Base-by-base conservation (phyloP, 2,888 invertebrate species). In the Cotesia congregata region DNA sequence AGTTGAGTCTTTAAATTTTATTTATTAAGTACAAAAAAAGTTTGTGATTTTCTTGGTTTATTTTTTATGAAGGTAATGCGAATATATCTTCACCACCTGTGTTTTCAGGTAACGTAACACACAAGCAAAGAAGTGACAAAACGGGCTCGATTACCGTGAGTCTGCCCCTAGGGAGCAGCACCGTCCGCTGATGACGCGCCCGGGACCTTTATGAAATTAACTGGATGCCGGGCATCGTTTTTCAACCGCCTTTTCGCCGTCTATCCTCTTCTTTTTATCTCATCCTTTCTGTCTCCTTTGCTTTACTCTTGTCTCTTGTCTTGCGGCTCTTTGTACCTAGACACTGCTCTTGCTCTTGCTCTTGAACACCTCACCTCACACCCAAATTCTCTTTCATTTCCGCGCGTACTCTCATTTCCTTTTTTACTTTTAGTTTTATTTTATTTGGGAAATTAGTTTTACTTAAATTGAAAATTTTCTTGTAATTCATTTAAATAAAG, bases 191-290 rank as follows among this genome's bases (percentile, higher is more conserved):
- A 86, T 82, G 86, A 86, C 83, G 84, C 86, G 82, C 83, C 71
- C 78, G 86, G 84, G 86, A 87, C 85, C 84, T 84, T 80, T 84
- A 83, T 75, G 75, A 82, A 85, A 86, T 86, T 86, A 87, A 87
- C 85, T 84, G 83, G 80, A 73, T 78, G 77, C 41, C 40, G 77
- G 81, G 80, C 74, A 80, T 80, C 80, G 82, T 83, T 84, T 84
- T 83, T 82, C 82, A 82, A 82, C 81, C 76, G 60, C 20, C 73
- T 30, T 67, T 50, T 50, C 60, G 50, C 38, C 50, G 9, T 30
- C 6, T 65, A 65, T 65, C 15, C 20, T 17, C 17, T 6, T 20
- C 15, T 30, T 30, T 30, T n/a, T n/a, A 62, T 62, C n/a, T n/a
- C 6, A 40, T 76, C 40, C 15, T 68, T 41, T 39, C 60, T 50